Conservation (phyloP, 2,888 invertebrate genomes). For the Caenorhabditis angaria region DNA sequence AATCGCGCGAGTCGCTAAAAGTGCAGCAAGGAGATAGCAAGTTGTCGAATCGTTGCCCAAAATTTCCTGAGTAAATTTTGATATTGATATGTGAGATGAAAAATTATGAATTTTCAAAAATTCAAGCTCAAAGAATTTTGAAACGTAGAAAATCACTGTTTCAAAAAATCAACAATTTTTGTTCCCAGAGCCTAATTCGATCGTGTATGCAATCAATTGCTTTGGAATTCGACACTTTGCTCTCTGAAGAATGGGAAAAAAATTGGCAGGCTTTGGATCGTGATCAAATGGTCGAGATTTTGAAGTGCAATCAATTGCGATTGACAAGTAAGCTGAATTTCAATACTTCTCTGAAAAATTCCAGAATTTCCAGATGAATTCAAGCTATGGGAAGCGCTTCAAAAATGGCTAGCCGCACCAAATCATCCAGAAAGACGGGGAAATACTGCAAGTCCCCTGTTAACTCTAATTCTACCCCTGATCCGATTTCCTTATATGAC, state of each 20-base stretch:
- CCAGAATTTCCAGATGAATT: slow-evolving; percentile 71
- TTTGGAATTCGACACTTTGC: slow-evolving; percentile 55
- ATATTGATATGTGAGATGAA: too few species aligned
- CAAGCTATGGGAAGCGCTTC: slow-evolving; percentile 73
- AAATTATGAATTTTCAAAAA: too few species aligned
- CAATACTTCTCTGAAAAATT: neutral
- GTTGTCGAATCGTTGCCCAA: too few species aligned
- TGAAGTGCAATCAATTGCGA: slow-evolving; percentile 72
- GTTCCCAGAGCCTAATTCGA: slow-evolving; percentile 49
- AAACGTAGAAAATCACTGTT: too few species aligned
- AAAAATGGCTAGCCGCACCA: slow-evolving; percentile 72
- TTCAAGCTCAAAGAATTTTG: too few species aligned
- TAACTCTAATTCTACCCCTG: slow-evolving; percentile 62
- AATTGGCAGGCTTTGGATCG: slow-evolving; percentile 72
- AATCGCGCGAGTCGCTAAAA: too few species aligned
- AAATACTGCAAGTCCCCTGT: slow-evolving; percentile 55
- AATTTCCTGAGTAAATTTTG: too few species aligned
- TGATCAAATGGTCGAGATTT: slow-evolving; percentile 73
- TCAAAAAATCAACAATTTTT: too few species aligned
- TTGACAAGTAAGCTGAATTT: slow-evolving; percentile 66
- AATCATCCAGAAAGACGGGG: slow-evolving; percentile 71
- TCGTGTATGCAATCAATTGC: slow-evolving; percentile 66
- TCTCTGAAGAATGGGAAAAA: slow-evolving; percentile 73
- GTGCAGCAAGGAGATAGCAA: too few species aligned
- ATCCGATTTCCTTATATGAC: slow-evolving; percentile 89